Base-by-base conservation (phyloP, 64 coral and sea anemone species). In the Astreopora myriophthalma region DNA sequence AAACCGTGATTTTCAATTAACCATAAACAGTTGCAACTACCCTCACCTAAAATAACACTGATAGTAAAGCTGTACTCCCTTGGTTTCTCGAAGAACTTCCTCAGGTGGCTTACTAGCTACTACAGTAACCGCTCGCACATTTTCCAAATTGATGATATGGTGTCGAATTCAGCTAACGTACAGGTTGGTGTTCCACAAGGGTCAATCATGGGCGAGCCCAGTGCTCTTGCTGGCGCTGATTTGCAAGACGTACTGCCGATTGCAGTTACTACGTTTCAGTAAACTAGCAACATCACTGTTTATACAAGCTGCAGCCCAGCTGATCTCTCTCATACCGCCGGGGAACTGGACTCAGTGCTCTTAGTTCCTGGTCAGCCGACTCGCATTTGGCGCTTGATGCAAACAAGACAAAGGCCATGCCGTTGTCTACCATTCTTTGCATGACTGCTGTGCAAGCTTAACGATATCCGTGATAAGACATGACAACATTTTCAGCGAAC, bases 211-310 rank as follows among this genome's bases (percentile, higher is more conserved):
- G 87, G n/a, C n/a, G n/a, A n/a, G 87, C 11, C 88, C 93, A 42
- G 17, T 95, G 80, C 20, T 95, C 6, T 92, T 96, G 24, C 92
- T 40, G 89, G 88, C 12, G 1, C 94, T 65, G 94, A 92, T 24
- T 30, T 95, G 11, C 89, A 74, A 42, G 85, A 88, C 13, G 22
- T 66, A 57, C 62, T 92, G 6, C 75, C 81, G 14, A 24, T 26
- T 34, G 14, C 79, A 30, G 71, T 85, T 49, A 13, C 57, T 26
- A 31, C 27, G 51, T 85, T 24, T 46, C 93, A 95, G 28, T 95
- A 90, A 22, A 73, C 87, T 22, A 80, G 86, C 40, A 87, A 90
- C 46, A 90, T 73, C 29, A 95, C 79, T 36, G 19, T 79, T 14
- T 86, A 79, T 26, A 80, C 36, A 22, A 85, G 81, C 33, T 85